These are phyloP conservation scores for Odontesthes bonariensis DNA, from an alignment of 2,113 vertebrate species.

Conservation along the genomic window DNA sequence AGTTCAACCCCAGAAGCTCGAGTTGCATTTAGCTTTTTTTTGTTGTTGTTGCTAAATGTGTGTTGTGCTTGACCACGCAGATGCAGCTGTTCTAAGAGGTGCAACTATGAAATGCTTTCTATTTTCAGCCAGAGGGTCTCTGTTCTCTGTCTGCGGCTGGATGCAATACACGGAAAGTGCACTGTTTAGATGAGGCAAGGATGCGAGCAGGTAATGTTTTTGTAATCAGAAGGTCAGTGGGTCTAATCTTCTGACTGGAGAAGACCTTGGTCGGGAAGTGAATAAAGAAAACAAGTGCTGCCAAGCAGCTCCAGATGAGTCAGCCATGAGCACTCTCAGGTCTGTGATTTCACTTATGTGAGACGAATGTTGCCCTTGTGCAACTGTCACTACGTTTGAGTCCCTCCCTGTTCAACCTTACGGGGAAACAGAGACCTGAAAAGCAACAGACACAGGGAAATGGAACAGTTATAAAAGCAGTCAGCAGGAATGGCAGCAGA, in stretches of 20 bases:
- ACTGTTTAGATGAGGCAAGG: slow-evolving; percentile 22
- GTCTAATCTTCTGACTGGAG: slow-evolving; percentile 1
- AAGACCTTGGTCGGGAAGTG: slow-evolving; percentile 10
- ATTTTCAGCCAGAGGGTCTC: slow-evolving; percentile 7
- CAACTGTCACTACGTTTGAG: background rate
- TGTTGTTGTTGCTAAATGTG: slow-evolving; percentile 38
- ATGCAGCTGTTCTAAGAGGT: slow-evolving; percentile 47
- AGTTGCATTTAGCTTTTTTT: slow-evolving; percentile 5
- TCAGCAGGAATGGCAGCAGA: slow-evolving; percentile 16
- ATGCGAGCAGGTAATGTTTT: slow-evolving; percentile 10
- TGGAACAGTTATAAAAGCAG: slow-evolving; percentile 10
- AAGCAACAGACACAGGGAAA: slow-evolving; percentile 28
- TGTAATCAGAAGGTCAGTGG: slow-evolving; percentile 34
- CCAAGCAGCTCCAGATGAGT: slow-evolving; percentile 20
- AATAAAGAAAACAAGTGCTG: slow-evolving; percentile 19
- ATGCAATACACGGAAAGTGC: slow-evolving; percentile 12
- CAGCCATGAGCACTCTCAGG: slow-evolving; percentile 28
- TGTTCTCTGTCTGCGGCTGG: background rate
- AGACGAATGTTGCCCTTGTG: slow-evolving; percentile 1
- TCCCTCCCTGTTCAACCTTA: slow-evolving; percentile 14
- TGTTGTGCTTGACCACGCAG: slow-evolving; percentile 39
- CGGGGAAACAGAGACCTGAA: slow-evolving; percentile 38
- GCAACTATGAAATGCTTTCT: slow-evolving; percentile 22
- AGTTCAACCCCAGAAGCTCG: slow-evolving; percentile 16
- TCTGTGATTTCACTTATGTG: slow-evolving; percentile 10